These are phyloP conservation scores for Etheostoma cragini DNA, from an alignment of 2,113 vertebrate species.

Conservation along the genomic window DNA sequence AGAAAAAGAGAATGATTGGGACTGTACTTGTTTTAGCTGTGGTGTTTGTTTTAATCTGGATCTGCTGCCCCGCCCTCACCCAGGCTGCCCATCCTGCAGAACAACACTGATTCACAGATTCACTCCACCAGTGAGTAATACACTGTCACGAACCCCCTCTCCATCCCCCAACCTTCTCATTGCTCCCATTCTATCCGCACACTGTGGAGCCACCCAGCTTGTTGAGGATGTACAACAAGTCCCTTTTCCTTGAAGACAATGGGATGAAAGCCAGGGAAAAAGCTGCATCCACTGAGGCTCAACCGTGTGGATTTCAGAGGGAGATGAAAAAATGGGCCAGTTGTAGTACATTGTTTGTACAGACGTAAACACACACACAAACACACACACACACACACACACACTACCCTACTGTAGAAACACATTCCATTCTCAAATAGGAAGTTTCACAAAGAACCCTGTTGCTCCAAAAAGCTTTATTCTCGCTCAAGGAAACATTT, in stretches of 20 bases:
- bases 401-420: constrained; percentile 26
- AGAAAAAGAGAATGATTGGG: constrained; percentile 18
- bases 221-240: constrained; percentile 55
- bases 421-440: constrained; percentile 72
- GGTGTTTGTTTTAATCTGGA: constrained; percentile 48
- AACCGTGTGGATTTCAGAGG: constrained; percentile 45
- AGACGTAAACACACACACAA: constrained; percentile 31
- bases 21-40: constrained; percentile 49
- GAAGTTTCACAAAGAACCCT: constrained; percentile 69
- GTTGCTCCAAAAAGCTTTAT: constrained; percentile 80
- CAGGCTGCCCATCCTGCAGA: constrained; percentile 84
- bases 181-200: constrained; percentile 33
- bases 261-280: constrained; percentile 79
- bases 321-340: constrained; percentile 74
- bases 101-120: constrained; percentile 78
- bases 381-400: constrained; percentile 3
- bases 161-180: not conserved
- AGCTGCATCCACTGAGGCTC: constrained; percentile 55
- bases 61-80: constrained; percentile 69
- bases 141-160: constrained; percentile 19
- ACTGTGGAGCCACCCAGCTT: constrained; percentile 40
- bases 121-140: constrained; percentile 73
- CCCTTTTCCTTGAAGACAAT: constrained; percentile 71
- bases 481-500: constrained; percentile 72
- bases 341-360: constrained; percentile 50